Conservation (phyloP, 2,113 vertebrate genomes). For the Ammospiza caudacuta region DNA sequence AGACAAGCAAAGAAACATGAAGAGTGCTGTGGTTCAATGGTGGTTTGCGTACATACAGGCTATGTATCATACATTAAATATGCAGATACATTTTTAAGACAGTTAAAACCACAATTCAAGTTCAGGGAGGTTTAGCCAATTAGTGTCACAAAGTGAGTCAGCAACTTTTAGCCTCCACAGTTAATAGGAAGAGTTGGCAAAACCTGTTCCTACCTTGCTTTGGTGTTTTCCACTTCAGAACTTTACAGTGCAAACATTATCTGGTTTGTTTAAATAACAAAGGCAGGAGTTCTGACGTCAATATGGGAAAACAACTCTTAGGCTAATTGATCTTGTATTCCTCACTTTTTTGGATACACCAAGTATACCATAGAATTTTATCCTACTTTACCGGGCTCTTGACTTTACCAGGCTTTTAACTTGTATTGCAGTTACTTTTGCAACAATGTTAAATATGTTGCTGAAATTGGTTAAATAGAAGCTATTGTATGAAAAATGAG, state of each 20-base stretch:
- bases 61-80: not conserved
- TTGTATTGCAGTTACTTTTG: not conserved
- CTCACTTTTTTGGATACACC: not conserved
- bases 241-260: conserved; percentile 30
- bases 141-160: not conserved
- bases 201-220: conserved; percentile 9
- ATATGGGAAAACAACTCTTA: not conserved
- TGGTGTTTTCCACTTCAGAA: conserved; percentile 37
- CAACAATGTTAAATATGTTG: not conserved
- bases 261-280: conserved; percentile 54
- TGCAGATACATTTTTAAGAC: not conserved
- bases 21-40: not conserved
- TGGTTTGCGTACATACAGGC: not conserved
- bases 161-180: not conserved
- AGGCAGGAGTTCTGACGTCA: not conserved
- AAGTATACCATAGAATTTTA: not conserved
- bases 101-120: not conserved
- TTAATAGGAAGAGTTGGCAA: not conserved
- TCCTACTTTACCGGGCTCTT: not conserved
- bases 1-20: conserved; percentile 2
- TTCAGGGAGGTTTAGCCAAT: not conserved
- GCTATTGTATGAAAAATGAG: conserved; percentile 10
- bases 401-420: not conserved
- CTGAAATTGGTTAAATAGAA: conserved; percentile 27
- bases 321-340: not conserved